These are phyloP conservation scores for Xerus rutilus DNA, from an alignment of 2,797 vertebrate species.

Conservation along the genomic window DNA sequence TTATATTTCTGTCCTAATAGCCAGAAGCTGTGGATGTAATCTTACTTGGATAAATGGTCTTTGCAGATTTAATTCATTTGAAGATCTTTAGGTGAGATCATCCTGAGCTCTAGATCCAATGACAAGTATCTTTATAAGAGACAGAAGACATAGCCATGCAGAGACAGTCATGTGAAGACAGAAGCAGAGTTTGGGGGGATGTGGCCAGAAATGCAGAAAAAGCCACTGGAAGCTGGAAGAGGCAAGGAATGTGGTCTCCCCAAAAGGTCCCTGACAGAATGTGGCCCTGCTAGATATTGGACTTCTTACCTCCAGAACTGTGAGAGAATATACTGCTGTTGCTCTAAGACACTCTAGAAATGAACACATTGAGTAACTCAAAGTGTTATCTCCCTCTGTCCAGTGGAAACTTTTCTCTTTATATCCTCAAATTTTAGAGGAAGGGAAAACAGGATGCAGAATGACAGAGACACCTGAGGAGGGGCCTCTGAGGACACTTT, in stretches of 20 bases:
- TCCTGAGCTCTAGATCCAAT: neutral
- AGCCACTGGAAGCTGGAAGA: neutral
- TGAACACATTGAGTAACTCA: neutral
- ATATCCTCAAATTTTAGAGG: neutral
- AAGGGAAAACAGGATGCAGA: neutral
- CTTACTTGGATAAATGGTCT: neutral
- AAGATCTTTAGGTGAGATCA: neutral
- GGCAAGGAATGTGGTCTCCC: neutral
- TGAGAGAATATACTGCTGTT: neutral
- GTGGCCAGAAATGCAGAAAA: neutral
- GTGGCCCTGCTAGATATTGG: neutral
- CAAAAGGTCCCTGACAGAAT: neutral
- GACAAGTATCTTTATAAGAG: neutral
- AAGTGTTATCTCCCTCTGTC: neutral
- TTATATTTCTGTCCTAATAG: neutral
- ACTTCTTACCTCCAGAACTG: neutral
- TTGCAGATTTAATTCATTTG: neutral
- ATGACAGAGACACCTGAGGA: too few species aligned
- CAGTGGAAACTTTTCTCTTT: neutral
- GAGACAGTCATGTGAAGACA: neutral
- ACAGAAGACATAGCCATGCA: neutral
- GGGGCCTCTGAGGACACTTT: neutral
- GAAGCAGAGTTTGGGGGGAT: neutral
- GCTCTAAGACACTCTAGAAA: neutral
- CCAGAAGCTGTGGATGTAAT: neutral